Conservation (phyloP, 2,888 invertebrate genomes). For the Allolobophora icterica region DNA sequence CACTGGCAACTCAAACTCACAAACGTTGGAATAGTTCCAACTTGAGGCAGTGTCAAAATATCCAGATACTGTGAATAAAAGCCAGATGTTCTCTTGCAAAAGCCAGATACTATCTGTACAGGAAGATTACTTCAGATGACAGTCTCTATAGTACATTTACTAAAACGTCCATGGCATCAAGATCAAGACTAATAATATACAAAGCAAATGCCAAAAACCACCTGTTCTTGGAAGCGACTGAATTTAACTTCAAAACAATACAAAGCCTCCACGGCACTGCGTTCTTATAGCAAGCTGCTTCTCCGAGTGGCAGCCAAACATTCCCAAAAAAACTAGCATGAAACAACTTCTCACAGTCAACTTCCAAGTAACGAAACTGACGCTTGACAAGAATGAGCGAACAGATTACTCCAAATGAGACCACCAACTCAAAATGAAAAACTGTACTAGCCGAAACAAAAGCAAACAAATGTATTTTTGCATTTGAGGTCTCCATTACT, state of each 20-base stretch:
- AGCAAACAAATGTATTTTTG: background rate
- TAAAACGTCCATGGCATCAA: background rate
- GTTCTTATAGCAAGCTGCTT: background rate
- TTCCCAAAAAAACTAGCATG: background rate
- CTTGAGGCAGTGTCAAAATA: background rate
- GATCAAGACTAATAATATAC: background rate
- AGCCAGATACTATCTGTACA: background rate
- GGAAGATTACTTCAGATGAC: background rate
- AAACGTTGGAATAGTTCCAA: background rate
- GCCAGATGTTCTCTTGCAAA: background rate
- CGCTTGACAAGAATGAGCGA: background rate
- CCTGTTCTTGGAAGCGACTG: background rate
- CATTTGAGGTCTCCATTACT: background rate
- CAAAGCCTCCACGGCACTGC: background rate
- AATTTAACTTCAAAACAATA: background rate
- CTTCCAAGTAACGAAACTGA: background rate
- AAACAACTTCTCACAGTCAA: background rate
- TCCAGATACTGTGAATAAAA: constrained; percentile 17
- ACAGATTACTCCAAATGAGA: background rate
- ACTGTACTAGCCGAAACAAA: background rate
- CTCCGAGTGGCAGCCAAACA: background rate
- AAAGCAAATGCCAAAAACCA: constrained; percentile 11
- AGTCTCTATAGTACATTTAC: background rate
- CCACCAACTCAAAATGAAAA: background rate
- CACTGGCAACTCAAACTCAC: background rate